Percentiles rank a stretch among this genome's conserved stretches.
These are phyloP conservation scores for Choristoneura fumiferana DNA, from an alignment of 1,140 invertebrate genomes.

Conservation along the genomic window DNA sequence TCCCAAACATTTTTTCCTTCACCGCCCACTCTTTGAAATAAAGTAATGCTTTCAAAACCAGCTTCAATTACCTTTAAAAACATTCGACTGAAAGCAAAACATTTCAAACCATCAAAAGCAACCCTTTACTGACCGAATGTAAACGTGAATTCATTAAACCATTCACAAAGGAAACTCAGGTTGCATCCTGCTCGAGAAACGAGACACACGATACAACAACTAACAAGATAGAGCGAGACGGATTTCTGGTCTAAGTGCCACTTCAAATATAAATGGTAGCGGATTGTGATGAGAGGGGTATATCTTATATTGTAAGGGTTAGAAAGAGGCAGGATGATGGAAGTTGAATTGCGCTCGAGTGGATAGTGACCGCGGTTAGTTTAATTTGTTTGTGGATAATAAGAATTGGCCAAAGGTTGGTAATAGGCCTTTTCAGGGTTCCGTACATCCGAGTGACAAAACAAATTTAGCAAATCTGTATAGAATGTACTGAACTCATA, in stretches of 20 bases:
- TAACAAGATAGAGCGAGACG: conserved; percentile 36
- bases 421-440: not conserved
- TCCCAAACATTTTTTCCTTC: too few relatives aligned
- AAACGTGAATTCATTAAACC: conserved; percentile 31
- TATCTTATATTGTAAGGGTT: conserved; percentile 22
- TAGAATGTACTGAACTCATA: too few relatives aligned
- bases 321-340: conserved; percentile 14
- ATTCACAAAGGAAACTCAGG: conserved; percentile 55
- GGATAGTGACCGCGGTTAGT: conserved; percentile 19
- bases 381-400: conserved; percentile 2
- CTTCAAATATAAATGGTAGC: conserved; percentile 66
- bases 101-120: conserved; percentile 30
- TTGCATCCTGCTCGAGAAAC: conserved; percentile 61
- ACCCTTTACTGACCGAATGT: conserved; percentile 29
- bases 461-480: too few relatives aligned
- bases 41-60: not conserved
- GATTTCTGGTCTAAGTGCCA: conserved; percentile 37
- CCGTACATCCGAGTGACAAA: not conserved
- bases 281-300: conserved; percentile 35
- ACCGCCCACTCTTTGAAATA: too few relatives aligned
- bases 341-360: conserved; percentile 30
- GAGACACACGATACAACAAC: conserved; percentile 36
- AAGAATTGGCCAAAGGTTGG: not conserved
- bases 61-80: conserved; percentile 6
- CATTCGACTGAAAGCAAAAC: not conserved